Evolutionary conservation across 2,888 invertebrate species (phyloP), one percentile per base, ranked within the genome.

Genomic region (Pachymerium ferrugineum): DNA sequence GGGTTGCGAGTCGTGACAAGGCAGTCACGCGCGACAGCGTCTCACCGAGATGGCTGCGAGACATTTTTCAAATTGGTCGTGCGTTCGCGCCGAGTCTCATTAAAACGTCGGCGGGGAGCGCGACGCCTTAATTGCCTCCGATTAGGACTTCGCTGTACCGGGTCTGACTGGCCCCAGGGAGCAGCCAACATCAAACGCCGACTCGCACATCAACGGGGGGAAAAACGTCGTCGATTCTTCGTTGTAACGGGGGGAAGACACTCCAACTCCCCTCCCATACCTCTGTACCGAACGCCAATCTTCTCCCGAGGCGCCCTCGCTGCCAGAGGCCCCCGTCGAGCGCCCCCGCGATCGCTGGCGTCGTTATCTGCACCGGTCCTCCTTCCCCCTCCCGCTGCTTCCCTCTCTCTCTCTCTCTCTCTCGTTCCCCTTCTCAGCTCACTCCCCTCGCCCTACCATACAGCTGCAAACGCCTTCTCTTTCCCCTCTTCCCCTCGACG

Each of bases 31-130:
- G 47, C 47, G 47, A 54, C 47, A 54, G 47, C 47, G 47, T 54
- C 47, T 54, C 47, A 54, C 47, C 47, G 47, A 22, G 47, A 54
- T 54, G 47, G 47, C 47, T 54, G 47, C 47, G 47, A 54, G 47
- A 54, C 47, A 54, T 54, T 54, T 54, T 54, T 54, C 47, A 54
- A 54, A 54, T 54, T 54, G 47, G 47, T 54, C 47, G 47, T 54
- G 47, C 47, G 47, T 54, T 54, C 47, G 47, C 47, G 47, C 47
- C 47, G 47, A 54, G 47, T 54, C 47, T 54, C 47, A 54, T 54
- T 54, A 54, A 54, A 54, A 54, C 47, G 47, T 54, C 47, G 47
- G 16, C 47, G 47, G 22, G 19, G 16, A 54, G 6, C 47, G 47
- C 47, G 14, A 54, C 47, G 47, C 47, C 47, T 54, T 54, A 54